A percentile compares a stretch with the other conserved stretches of the same genome.
Conservation (phyloP, 2,797 vertebrate species). For the Sebastes diploproa region DNA sequence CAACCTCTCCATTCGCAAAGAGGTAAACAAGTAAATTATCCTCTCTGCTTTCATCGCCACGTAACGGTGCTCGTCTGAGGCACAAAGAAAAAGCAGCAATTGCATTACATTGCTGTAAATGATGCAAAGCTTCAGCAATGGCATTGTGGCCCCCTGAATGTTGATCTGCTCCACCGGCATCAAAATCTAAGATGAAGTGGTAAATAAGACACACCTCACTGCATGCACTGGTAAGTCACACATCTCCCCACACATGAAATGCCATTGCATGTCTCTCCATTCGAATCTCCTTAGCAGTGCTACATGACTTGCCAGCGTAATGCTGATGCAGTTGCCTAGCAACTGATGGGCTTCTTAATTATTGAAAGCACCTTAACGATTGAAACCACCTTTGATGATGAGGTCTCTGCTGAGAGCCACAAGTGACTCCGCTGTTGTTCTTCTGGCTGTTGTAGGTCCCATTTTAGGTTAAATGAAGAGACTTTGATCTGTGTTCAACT, state of each 20-base stretch:
- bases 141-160: neutral
- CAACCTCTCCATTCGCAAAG: neutral
- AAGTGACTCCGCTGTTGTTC: neutral
- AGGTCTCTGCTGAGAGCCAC: constrained; percentile 25
- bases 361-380: constrained; percentile 65
- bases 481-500: constrained; percentile 18
- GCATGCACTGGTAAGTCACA: neutral
- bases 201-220: neutral
- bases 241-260: constrained; percentile 39
- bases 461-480: constrained; percentile 26
- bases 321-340: constrained; percentile 82
- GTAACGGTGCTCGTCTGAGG: neutral
- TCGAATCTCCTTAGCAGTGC: constrained; percentile 31
- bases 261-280: constrained; percentile 34
- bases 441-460: neutral
- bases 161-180: neutral
- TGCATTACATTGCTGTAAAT: constrained; percentile 1
- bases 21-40: neutral
- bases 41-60: neutral
- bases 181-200: neutral
- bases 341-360: constrained; percentile 74
- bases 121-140: neutral
- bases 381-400: constrained; percentile 59
- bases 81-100: neutral
- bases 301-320: constrained; percentile 63